Evolutionary conservation across 2,113 vertebrate genomes (phyloP).

Genomic region (Caranx melampygus): DNA sequence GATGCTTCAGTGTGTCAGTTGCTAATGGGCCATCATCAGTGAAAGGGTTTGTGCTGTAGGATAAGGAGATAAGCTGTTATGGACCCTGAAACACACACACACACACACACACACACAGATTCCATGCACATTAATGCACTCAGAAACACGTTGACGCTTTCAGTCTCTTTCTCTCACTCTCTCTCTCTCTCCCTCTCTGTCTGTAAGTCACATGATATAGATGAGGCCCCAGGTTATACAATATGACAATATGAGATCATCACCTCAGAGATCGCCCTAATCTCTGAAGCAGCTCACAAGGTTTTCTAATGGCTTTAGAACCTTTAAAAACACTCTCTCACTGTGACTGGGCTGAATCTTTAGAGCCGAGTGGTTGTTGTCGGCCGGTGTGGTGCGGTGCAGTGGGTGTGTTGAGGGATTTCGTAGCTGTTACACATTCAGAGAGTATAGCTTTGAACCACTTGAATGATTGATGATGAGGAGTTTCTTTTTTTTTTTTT

Average conservation of each 20-base stretch:
- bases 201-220: slow-evolving; percentile 68
- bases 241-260: slow-evolving; percentile 70
- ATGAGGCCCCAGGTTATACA: slow-evolving; percentile 57
- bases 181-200: neutral
- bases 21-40: slow-evolving; percentile 71
- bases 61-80: slow-evolving; percentile 62
- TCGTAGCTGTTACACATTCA: neutral
- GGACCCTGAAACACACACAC: slow-evolving; percentile 9
- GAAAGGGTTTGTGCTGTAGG: slow-evolving; percentile 49
- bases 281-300: slow-evolving; percentile 58
- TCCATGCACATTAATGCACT: slow-evolving; percentile 42
- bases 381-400: neutral
- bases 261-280: slow-evolving; percentile 54
- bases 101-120: slow-evolving; percentile 1
- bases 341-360: neutral
- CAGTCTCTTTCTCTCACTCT: neutral
- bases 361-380: neutral
- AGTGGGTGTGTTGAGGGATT: neutral
- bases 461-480: slow-evolving; percentile 38
- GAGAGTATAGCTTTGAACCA: slow-evolving; percentile 20
- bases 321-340: slow-evolving; percentile 18
- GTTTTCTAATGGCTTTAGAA: slow-evolving; percentile 48
- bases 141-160: slow-evolving; percentile 40
- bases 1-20: slow-evolving; percentile 42
- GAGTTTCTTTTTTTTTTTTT: neutral